These are phyloP conservation scores for Marmota flaviventris DNA, from an alignment of 2,113 vertebrate species.

Conservation along the genomic window DNA sequence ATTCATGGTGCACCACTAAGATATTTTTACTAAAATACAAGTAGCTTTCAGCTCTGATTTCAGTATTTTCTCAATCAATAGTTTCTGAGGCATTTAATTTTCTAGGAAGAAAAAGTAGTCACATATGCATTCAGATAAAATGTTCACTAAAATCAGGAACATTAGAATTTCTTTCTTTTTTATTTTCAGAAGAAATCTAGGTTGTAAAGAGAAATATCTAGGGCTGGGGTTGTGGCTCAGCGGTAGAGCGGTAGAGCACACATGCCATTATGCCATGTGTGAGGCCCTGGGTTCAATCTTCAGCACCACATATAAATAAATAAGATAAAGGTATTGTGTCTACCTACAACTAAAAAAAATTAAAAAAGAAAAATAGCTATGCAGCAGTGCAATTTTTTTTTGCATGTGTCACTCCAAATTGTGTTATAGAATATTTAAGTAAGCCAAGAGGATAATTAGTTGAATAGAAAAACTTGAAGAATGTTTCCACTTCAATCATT, in stretches of 20 bases:
- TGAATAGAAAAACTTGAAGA: conserved; percentile 8
- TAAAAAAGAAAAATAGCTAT: neutral
- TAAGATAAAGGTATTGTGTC: too few species aligned
- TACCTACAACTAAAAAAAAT: too few species aligned
- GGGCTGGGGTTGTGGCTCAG: too few species aligned
- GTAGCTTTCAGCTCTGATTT: neutral
- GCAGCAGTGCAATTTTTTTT: neutral
- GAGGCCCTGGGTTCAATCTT: too few species aligned
- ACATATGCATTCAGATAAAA: conserved; percentile 26
- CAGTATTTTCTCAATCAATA: neutral
- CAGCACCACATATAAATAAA: too few species aligned
- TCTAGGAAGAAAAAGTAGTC: neutral
- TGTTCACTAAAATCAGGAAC: neutral
- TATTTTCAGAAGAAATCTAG: neutral
- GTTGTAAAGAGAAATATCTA: neutral
- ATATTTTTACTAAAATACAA: neutral
- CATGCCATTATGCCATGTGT: too few species aligned
- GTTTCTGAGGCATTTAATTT: neutral
- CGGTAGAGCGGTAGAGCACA: too few species aligned
- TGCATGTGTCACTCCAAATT: neutral
- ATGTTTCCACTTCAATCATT: conserved; percentile 18
- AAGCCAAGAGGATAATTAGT: neutral
- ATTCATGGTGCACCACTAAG: neutral
- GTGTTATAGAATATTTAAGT: neutral
- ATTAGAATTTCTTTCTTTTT: neutral